Conservation (phyloP, 2,888 invertebrate species). For the Phania funesta region DNA sequence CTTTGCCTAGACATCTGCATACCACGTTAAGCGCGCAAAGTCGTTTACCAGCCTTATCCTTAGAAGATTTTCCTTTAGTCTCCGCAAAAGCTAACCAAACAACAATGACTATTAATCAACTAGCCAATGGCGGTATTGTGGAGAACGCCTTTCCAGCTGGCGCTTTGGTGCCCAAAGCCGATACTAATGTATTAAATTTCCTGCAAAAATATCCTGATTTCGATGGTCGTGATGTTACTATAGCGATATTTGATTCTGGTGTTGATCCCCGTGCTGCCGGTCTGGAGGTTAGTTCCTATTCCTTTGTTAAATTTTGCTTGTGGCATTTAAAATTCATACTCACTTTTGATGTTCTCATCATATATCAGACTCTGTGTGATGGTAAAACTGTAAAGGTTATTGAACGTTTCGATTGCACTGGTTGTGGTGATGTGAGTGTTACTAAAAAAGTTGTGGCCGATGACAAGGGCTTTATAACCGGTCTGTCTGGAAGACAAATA, state of each 20-base stretch:
- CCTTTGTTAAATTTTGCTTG: background rate
- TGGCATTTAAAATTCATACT: background rate
- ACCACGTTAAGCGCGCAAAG: constrained; percentile 23
- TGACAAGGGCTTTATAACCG: constrained; percentile 89
- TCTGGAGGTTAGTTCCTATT: constrained; percentile 86
- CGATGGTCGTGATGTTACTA: constrained; percentile 94
- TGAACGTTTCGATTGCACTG: constrained; percentile 96
- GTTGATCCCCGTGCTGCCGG: constrained; percentile 98
- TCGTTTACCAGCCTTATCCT: constrained; percentile 44
- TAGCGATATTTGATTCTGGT: constrained; percentile 98
- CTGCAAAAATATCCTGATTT: constrained; percentile 92
- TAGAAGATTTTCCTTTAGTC: constrained; percentile 23
- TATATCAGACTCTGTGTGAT: constrained; percentile 88
- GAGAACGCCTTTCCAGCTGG: constrained; percentile 89
- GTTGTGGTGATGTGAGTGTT: constrained; percentile 98
- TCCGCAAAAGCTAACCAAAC: constrained; percentile 36
- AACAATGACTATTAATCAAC: constrained; percentile 37
- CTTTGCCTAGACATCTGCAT: background rate
- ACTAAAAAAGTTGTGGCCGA: constrained; percentile 85
- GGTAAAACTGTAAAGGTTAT: constrained; percentile 93
- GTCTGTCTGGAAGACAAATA: constrained; percentile 92
- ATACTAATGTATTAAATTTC: constrained; percentile 94
- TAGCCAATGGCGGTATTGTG: constrained; percentile 74
- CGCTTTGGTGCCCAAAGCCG: constrained; percentile 95
- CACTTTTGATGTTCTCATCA: background rate